These are phyloP conservation scores for Zaprionus vittiger DNA, from an alignment of 1,140 invertebrate species.

Conservation along the genomic window DNA sequence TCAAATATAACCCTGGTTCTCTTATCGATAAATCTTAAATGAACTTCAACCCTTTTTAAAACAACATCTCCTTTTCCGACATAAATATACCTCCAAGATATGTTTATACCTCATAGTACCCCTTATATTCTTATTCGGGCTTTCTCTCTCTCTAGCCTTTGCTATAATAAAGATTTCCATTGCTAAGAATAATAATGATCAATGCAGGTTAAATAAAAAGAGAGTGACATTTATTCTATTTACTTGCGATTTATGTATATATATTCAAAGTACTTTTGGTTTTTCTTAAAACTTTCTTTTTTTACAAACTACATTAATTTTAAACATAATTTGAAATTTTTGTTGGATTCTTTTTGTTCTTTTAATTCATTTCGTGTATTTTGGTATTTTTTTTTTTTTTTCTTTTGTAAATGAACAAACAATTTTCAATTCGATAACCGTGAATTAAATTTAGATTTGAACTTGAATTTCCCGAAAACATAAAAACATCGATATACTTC, in stretches of 20 bases:
- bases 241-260: slow-evolving; percentile 82
- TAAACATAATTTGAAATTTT: slow-evolving; percentile 77
- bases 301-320: slow-evolving; percentile 77
- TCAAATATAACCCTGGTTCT: too few species aligned
- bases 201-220: slow-evolving; percentile 70
- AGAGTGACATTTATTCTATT: slow-evolving; percentile 81
- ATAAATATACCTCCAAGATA: too few species aligned
- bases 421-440: slow-evolving; percentile 11
- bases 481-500: slow-evolving; percentile 38
- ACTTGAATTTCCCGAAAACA: slow-evolving; percentile 51
- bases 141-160: too few species aligned
- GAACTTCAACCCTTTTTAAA: too few species aligned
- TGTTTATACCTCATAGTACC: neutral
- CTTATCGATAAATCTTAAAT: too few species aligned
- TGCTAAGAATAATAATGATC: slow-evolving; percentile 19
- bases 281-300: slow-evolving; percentile 65
- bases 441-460: slow-evolving; percentile 40
- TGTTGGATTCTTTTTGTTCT: slow-evolving; percentile 54
- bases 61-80: too few species aligned
- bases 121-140: neutral
- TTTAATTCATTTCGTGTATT: slow-evolving; percentile 65
- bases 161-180: neutral
- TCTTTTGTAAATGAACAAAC: slow-evolving; percentile 54
- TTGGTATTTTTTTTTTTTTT: slow-evolving; percentile 37
- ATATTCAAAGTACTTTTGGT: slow-evolving; percentile 74